phyloP scores from a whole-genome alignment of 2,888 invertebrate genomes.

The Troides helena region DNA sequence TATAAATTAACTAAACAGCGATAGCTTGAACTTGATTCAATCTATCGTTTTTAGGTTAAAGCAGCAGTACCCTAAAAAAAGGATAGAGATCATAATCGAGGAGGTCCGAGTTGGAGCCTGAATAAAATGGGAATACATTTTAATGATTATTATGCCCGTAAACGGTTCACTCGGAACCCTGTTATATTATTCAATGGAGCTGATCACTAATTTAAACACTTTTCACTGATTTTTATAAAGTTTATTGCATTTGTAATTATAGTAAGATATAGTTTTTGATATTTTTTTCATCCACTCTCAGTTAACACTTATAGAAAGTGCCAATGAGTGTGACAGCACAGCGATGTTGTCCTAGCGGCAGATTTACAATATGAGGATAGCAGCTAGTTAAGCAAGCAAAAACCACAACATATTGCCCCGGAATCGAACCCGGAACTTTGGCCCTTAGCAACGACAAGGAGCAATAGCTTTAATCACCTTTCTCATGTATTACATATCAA shows the following conservation, averaged over 20 bases:
- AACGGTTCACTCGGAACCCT: constrained; percentile 66
- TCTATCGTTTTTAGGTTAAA: constrained; percentile 10
- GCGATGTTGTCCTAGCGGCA: too few relatives aligned
- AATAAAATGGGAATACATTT: constrained; percentile 76
- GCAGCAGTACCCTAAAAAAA: constrained; percentile 60
- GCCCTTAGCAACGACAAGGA: too few relatives aligned
- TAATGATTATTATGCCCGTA: constrained; percentile 77
- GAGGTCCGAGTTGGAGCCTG: constrained; percentile 66
- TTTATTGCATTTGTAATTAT: not conserved
- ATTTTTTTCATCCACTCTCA: too few relatives aligned
- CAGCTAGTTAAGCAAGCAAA: too few relatives aligned
- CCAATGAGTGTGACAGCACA: too few relatives aligned
- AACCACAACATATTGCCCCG: too few relatives aligned
- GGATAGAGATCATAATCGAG: constrained; percentile 76
- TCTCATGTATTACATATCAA: too few relatives aligned
- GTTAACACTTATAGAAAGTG: too few relatives aligned
- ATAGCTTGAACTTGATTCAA: not conserved
- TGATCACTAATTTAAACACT: constrained; percentile 60
- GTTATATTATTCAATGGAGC: constrained; percentile 58
- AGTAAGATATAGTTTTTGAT: not conserved
- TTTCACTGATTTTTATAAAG: constrained; percentile 58
- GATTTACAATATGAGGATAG: too few relatives aligned
- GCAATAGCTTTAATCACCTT: too few relatives aligned
- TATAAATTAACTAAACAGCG: not conserved
- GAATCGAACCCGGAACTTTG: too few relatives aligned